These are phyloP conservation scores for Steinernema feltiae DNA, from an alignment of 1,140 invertebrate species.

Conservation along the genomic window DNA sequence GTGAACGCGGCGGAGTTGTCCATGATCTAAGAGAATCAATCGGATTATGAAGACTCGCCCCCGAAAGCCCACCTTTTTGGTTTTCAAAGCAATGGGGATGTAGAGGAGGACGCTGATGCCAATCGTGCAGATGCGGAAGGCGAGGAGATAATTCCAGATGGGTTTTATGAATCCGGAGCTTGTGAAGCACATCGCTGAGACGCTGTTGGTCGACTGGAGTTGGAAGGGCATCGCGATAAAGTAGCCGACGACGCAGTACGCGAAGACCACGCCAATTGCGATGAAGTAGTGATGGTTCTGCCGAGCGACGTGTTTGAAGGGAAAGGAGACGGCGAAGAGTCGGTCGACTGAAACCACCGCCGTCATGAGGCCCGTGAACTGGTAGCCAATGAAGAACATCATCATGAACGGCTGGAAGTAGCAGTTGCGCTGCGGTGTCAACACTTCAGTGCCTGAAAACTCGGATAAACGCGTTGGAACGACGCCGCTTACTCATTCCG, in stretches of 20 bases:
- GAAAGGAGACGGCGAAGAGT: background rate
- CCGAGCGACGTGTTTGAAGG: background rate
- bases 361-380: slow-evolving; percentile 1
- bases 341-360: background rate
- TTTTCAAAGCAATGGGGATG: background rate
- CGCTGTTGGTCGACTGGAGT: background rate
- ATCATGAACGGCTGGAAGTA: background rate
- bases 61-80: background rate
- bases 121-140: background rate
- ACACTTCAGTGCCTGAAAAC: background rate
- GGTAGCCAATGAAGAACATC: slow-evolving; percentile 4
- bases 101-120: background rate
- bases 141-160: background rate
- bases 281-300: background rate
- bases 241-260: background rate
- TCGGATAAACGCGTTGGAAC: background rate
- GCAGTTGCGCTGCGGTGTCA: background rate
- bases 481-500: background rate
- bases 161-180: background rate
- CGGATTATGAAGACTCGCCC: background rate
- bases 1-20: background rate
- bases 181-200: background rate
- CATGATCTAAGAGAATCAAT: slow-evolving; percentile 10
- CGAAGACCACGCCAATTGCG: background rate
- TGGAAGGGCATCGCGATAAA: background rate